Evolutionary conservation across 1,140 invertebrate species (phyloP).

Genomic region (Sminthurides bifidus): DNA sequence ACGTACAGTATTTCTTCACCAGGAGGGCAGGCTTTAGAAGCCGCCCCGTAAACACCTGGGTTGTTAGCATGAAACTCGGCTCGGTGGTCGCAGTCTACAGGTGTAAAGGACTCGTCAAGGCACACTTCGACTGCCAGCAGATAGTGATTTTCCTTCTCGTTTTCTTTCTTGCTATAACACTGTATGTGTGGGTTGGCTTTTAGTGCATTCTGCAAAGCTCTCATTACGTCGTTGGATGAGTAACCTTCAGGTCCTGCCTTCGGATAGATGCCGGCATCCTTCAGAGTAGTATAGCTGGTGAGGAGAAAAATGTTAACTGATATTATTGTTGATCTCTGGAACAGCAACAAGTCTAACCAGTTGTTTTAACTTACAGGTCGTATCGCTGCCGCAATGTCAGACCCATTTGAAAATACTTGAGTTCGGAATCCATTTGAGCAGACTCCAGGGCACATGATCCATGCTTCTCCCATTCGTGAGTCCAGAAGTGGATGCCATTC

Average conservation of each 20-base stretch:
- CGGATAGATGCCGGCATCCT: constrained; percentile 17
- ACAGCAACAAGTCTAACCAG: not conserved
- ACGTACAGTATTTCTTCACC: constrained; percentile 4
- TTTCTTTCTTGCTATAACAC: constrained; percentile 18
- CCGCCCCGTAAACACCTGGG: not conserved
- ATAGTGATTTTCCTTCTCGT: constrained; percentile 8
- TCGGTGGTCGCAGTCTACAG: constrained; percentile 7
- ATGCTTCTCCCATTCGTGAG: constrained; percentile 31
- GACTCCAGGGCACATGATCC: constrained; percentile 27
- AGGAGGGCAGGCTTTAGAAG: not conserved
- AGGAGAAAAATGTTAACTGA: not conserved
- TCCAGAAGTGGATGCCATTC: constrained; percentile 23
- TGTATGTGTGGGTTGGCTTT: constrained; percentile 19
- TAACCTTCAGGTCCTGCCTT: constrained; percentile 15
- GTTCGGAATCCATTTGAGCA: constrained; percentile 13
- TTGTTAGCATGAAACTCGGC: not conserved
- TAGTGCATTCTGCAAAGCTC: constrained; percentile 10
- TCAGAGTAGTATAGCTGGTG: constrained; percentile 24
- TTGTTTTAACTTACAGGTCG: constrained; percentile 24
- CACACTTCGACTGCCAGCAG: constrained; percentile 28
- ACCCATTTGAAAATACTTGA: constrained; percentile 24
- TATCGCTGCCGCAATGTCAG: constrained; percentile 23
- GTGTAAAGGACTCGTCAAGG: constrained; percentile 14
- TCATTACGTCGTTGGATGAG: constrained; percentile 3
- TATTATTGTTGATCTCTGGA: not conserved